These are phyloP conservation scores for Seira sanloemensis DNA, from an alignment of 2,888 invertebrate genomes.

Conservation along the genomic window DNA sequence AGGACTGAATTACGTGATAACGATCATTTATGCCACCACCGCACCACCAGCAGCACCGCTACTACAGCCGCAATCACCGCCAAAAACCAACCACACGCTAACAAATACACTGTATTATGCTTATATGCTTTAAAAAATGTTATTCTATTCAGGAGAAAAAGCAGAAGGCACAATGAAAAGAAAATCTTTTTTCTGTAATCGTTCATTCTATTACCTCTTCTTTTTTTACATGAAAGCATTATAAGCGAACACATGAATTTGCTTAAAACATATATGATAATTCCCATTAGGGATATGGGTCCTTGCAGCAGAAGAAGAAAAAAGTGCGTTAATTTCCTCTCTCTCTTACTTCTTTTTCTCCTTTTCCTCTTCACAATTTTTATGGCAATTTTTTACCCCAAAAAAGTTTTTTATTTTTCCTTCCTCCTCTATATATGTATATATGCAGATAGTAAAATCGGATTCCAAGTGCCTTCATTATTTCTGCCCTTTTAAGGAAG, in stretches of 20 bases:
- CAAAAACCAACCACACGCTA: not conserved
- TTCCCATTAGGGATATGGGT: slow-evolving; percentile 41
- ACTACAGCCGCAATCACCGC: slow-evolving; percentile 10
- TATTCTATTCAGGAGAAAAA: not conserved
- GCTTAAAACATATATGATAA: slow-evolving; percentile 13
- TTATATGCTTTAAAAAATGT: not conserved
- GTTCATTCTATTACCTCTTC: not conserved
- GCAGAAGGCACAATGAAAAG: not conserved
- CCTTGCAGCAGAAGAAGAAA: slow-evolving; percentile 38
- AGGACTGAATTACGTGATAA: slow-evolving; percentile 54
- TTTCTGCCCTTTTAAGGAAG: slow-evolving; percentile 57
- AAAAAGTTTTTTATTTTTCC: not conserved
- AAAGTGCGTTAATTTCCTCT: slow-evolving; percentile 53
- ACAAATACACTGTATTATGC: slow-evolving; percentile 20
- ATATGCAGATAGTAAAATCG: slow-evolving; percentile 17
- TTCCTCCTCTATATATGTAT: not conserved
- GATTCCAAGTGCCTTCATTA: slow-evolving; percentile 60
- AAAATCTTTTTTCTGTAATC: not conserved
- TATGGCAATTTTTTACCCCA: not conserved
- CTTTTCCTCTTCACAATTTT: not conserved
- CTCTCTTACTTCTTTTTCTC: slow-evolving; percentile 19
- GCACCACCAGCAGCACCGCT: not conserved
- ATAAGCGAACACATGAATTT: not conserved
- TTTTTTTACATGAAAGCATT: slow-evolving; percentile 1
- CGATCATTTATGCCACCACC: slow-evolving; percentile 30